These are phyloP conservation scores for Apeltes quadracus DNA, from an alignment of 2,113 vertebrate genomes.

Conservation along the genomic window DNA sequence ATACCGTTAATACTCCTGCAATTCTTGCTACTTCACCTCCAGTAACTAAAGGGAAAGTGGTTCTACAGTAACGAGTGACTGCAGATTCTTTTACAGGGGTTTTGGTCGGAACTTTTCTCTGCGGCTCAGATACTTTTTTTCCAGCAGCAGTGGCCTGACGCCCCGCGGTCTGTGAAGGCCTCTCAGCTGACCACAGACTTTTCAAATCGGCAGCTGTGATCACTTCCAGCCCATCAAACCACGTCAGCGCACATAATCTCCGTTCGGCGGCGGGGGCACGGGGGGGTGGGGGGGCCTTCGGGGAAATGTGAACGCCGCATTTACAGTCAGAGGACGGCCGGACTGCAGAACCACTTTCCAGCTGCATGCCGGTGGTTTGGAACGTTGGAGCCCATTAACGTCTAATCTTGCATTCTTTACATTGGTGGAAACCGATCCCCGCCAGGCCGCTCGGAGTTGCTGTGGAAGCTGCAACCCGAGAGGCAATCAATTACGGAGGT, in stretches of 20 bases:
- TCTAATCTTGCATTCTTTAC: conserved; percentile 33
- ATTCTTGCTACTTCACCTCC: no score
- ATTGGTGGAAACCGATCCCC: conserved; percentile 18
- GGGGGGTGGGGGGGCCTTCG: conserved; percentile 23
- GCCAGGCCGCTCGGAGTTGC: background rate
- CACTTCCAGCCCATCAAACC: conserved; percentile 45
- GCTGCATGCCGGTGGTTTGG: conserved; percentile 51
- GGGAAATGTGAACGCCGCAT: conserved; percentile 52
- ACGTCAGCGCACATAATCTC: conserved; percentile 33
- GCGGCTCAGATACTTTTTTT: background rate
- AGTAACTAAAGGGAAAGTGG: background rate
- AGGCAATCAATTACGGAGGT: conserved; percentile 8
- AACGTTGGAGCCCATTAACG: conserved; percentile 28
- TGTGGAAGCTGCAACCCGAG: conserved; percentile 7
- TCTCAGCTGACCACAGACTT: conserved; percentile 56
- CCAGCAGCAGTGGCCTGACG: conserved; percentile 43
- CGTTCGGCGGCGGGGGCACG: conserved; percentile 14
- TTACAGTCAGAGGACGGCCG: conserved; percentile 15
- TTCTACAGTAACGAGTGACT: background rate
- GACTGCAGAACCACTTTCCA: conserved; percentile 20
- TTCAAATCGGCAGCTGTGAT: conserved; percentile 38
- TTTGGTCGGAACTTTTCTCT: background rate
- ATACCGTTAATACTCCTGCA: no score
- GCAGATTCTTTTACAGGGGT: background rate
- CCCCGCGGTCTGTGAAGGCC: conserved; percentile 44